Evolutionary conservation across 2,113 vertebrate species (phyloP).

Genomic region (Lampris incognitus): DNA sequence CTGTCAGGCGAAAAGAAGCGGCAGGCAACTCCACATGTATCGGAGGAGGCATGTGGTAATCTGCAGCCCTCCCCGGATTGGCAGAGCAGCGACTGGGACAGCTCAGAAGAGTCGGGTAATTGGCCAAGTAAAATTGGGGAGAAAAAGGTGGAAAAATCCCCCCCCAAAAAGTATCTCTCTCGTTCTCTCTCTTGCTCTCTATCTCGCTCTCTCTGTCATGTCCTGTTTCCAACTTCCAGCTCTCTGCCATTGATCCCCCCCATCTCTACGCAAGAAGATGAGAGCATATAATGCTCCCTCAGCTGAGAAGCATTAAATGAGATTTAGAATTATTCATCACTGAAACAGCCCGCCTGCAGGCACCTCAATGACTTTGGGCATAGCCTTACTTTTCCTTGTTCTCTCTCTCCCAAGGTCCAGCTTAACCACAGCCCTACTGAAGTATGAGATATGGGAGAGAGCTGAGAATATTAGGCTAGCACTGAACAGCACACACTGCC

Average conservation of each 20-base stretch:
- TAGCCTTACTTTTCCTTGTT: neutral
- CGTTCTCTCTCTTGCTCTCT: neutral
- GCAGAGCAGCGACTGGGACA: too few relatives aligned
- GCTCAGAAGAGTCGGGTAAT: too few relatives aligned
- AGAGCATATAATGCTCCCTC: slow-evolving; percentile 21
- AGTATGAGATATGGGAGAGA: neutral
- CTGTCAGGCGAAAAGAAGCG: too few relatives aligned
- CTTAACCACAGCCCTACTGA: neutral
- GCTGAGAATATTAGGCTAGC: neutral
- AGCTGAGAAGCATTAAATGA: slow-evolving; percentile 30
- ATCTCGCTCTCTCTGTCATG: neutral
- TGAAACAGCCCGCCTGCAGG: slow-evolving; percentile 33
- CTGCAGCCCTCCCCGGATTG: too few relatives aligned
- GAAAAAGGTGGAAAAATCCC: too few relatives aligned
- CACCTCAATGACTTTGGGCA: neutral
- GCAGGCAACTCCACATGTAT: too few relatives aligned
- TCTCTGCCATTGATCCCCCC: slow-evolving; percentile 3
- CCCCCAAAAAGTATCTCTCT: too few relatives aligned
- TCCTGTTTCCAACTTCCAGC: neutral
- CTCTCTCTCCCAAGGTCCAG: neutral
- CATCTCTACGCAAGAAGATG: slow-evolving; percentile 20
- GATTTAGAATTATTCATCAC: slow-evolving; percentile 54
- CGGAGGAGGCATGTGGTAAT: too few relatives aligned
- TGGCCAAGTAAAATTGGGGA: too few relatives aligned
- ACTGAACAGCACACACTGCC: neutral